phyloP scores from a whole-genome alignment of 2,888 invertebrate genomes.

The Morinoia aosen region DNA sequence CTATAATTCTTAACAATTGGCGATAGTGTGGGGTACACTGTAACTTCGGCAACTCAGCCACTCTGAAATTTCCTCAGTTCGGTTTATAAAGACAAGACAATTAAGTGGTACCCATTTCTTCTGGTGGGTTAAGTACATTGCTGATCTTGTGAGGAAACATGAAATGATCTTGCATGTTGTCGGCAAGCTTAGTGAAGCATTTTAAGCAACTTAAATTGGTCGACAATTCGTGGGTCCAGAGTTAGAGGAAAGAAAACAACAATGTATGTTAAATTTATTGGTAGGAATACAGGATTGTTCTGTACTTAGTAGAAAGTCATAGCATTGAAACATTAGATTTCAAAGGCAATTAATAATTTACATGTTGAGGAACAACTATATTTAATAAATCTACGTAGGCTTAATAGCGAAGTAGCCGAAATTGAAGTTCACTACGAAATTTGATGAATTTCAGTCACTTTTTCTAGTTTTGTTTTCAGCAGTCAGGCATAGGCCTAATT shows the following conservation, averaged over 20 bases:
- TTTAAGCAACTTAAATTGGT: neutral
- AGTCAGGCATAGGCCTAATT: too few relatives aligned
- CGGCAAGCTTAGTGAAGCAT: neutral
- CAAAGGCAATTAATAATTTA: neutral
- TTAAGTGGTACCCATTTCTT: neutral
- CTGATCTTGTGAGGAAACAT: neutral
- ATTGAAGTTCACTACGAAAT: neutral
- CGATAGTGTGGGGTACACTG: too few relatives aligned
- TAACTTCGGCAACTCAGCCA: too few relatives aligned
- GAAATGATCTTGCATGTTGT: neutral
- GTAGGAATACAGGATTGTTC: neutral
- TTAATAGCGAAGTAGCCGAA: neutral
- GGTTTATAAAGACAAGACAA: too few relatives aligned
- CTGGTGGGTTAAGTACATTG: neutral
- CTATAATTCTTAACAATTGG: too few relatives aligned
- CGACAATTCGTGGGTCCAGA: neutral
- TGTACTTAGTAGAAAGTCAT: neutral
- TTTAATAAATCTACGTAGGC: neutral
- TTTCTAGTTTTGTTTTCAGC: neutral
- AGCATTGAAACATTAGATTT: neutral
- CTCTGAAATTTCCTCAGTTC: too few relatives aligned
- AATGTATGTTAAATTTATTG: neutral
- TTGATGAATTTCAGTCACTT: neutral
- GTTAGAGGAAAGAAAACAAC: neutral
- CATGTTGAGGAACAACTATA: neutral